Conservation (phyloP, 2,797 vertebrate species). For the Staurois parvus region DNA sequence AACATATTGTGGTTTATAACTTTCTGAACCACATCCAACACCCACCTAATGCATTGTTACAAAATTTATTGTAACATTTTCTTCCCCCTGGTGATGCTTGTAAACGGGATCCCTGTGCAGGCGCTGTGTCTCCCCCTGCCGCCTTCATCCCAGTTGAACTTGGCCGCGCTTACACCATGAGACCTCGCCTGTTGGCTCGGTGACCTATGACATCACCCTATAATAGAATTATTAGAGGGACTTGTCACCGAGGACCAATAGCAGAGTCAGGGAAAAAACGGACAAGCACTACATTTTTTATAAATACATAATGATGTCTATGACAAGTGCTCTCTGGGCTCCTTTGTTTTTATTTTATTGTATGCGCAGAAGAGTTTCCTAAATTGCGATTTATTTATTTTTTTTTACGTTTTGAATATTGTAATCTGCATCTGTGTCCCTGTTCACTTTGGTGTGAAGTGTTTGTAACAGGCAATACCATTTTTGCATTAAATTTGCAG, state of each 20-base stretch:
- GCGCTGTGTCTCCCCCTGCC: background rate
- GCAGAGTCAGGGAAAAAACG: background rate
- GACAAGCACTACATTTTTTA: too few species aligned
- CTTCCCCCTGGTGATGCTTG: background rate
- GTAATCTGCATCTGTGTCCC: too few species aligned
- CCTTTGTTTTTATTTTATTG: background rate
- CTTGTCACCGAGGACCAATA: background rate
- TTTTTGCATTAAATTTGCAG: too few species aligned
- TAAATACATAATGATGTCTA: background rate
- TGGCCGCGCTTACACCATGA: background rate
- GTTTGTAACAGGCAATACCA: too few species aligned
- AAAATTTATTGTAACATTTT: background rate
- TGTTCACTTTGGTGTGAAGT: too few species aligned
- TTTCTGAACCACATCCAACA: background rate
- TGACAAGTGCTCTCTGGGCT: background rate
- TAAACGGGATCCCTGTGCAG: background rate
- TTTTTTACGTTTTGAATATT: too few species aligned
- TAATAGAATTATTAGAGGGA: conserved; percentile 6
- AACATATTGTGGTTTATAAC: background rate
- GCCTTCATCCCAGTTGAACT: background rate
- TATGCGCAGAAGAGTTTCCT: too few species aligned
- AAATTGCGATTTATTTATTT: too few species aligned
- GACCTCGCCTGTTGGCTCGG: conserved; percentile 7
- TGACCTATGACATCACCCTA: conserved; percentile 23
- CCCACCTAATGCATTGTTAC: background rate